phyloP scores from a whole-genome alignment of 92 coral and sea anemone genomes.

The Plumapathes pennacea region DNA sequence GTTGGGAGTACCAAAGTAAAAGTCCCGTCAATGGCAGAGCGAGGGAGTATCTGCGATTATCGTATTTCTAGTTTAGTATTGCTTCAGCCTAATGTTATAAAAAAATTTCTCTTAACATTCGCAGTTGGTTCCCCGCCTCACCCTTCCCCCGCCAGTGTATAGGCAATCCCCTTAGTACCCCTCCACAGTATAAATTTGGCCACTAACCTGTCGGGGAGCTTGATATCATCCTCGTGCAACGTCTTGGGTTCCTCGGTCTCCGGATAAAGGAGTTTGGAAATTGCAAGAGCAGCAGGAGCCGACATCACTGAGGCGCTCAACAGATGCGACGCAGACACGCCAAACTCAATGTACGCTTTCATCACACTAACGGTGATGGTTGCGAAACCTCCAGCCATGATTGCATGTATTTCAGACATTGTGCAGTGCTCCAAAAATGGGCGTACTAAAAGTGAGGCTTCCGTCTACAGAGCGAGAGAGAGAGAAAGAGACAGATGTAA shows the following conservation, averaged over 20 bases:
- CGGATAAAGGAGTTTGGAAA: conserved; percentile 71
- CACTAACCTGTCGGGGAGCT: conserved; percentile 59
- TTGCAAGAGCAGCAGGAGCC: conserved; percentile 80
- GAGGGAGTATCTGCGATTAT: no score
- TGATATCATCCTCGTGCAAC: conserved; percentile 45
- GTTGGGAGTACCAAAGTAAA: no score
- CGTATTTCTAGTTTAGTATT: no score
- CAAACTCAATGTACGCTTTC: conserved; percentile 70
- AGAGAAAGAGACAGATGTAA: background rate
- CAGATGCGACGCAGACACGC: conserved; percentile 72
- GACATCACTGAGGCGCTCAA: conserved; percentile 82
- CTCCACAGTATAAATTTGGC: no score
- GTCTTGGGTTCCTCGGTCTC: conserved; percentile 71
- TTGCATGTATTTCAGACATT: conserved; percentile 75
- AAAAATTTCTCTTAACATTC: no score
- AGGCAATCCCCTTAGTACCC: conserved; percentile 35
- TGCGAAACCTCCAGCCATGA: conserved; percentile 81
- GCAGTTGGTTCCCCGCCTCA: background rate
- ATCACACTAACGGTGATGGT: conserved; percentile 76
- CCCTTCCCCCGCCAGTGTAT: conserved; percentile 10
- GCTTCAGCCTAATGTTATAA: no score
- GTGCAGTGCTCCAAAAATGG: conserved; percentile 68
- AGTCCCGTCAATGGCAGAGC: no score
- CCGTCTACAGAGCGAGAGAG: conserved; percentile 36
- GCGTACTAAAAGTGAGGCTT: conserved; percentile 69